Evolutionary conservation across 23 tunicate species (phyloP), one percentile per base, ranked within the genome.

Genomic region (Corella eumyota): DNA sequence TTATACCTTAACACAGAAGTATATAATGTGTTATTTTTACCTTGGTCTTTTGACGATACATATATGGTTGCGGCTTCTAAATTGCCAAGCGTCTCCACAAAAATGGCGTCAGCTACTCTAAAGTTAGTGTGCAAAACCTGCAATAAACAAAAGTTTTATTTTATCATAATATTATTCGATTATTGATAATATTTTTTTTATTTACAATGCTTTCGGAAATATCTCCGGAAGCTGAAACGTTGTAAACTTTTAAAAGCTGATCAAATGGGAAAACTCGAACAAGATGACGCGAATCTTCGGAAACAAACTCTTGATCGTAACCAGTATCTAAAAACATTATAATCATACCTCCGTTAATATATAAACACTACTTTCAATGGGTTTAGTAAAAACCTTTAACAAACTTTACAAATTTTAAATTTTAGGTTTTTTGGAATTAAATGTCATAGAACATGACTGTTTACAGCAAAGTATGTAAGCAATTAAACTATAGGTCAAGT

Each of bases 41-140:
- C 77, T 70, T 64, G 66, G 27, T 53, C 51, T 23, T 53, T 34
- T 17, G 87, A 70, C 34, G 74, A 48, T n/a, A 79, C 31, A 51
- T 70, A 79, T 4, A 60, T 72, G 20, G 64, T 56, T n/a, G 64
- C 58, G 7, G 59, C 32, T 3, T 62, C 61, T 2, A 60, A 45
- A 19, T 45, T 58, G 13, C 49, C 64, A 25, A 44, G 32, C 5
- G 56, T 63, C 37, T 49, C 45, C 35, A 33, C 77, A 31, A 79
- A 79, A 4, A 53, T 46, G 32, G 61, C 72, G 44, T 79, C 77
- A 11, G 72, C 55, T 4, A 70, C 77, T 9, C 23, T 25, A 36
- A 79, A 79, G 66, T 79, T 70, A 9, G 67, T 64, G 57, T 70
- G 68, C 5, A 70, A 33, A 2, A 56, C 66, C 87, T 79, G 38